phyloP scores from a whole-genome alignment of 1,140 invertebrate species.

The Drosophila orosa region DNA sequence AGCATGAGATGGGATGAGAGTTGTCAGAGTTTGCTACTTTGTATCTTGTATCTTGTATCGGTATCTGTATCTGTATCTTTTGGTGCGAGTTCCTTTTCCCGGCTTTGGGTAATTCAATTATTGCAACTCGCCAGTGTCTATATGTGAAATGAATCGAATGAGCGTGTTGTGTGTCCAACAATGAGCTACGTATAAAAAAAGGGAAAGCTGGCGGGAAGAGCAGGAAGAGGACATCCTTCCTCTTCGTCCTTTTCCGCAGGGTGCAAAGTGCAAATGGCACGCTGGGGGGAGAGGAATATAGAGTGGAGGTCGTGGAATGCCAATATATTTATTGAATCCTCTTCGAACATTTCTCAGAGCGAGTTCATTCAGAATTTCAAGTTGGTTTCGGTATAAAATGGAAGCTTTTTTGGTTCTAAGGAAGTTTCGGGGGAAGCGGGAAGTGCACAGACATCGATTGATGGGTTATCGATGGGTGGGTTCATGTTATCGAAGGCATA shows the following conservation, averaged over 20 bases:
- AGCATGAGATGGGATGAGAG: constrained; percentile 31
- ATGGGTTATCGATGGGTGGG: constrained; percentile 49
- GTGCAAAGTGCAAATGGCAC: constrained; percentile 60
- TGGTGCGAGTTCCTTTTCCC: constrained; percentile 29
- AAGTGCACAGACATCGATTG: constrained; percentile 34
- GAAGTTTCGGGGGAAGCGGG: not conserved
- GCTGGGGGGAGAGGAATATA: constrained; percentile 19
- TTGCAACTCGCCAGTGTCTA: constrained; percentile 18
- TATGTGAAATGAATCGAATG: constrained; percentile 33
- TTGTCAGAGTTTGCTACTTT: constrained; percentile 31
- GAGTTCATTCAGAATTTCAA: constrained; percentile 38
- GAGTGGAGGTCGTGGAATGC: constrained; percentile 21
- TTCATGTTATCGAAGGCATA: constrained; percentile 32
- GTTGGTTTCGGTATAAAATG: constrained; percentile 20
- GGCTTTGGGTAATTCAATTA: constrained; percentile 49
- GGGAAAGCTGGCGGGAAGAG: constrained; percentile 4
- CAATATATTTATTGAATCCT: constrained; percentile 42
- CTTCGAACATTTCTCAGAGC: constrained; percentile 23
- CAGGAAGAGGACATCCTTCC: constrained; percentile 28
- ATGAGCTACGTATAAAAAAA: constrained; percentile 38
- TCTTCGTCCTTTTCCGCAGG: constrained; percentile 15
- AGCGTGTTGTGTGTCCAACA: constrained; percentile 30
- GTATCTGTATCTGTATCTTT: constrained; percentile 10
- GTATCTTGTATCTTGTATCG: constrained; percentile 24
- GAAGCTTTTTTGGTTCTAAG: constrained; percentile 9